Conservation (phyloP, 1,140 invertebrate species). For the Charaxes varanes region DNA sequence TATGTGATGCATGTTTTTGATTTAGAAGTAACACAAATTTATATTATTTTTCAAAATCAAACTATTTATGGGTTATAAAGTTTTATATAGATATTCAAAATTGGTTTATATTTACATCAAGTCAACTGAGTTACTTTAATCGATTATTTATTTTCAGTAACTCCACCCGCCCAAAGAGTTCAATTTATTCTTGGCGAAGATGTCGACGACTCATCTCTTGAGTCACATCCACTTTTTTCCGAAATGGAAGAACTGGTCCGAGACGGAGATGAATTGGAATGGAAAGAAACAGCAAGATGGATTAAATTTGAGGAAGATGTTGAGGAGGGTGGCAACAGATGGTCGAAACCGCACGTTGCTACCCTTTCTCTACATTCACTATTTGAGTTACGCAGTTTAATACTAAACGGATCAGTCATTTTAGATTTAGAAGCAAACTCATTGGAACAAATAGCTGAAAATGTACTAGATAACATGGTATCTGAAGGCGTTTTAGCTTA, state of each 20-base stretch:
- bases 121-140: too few relatives aligned
- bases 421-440: conserved; percentile 91
- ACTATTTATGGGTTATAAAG: too few relatives aligned
- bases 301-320: conserved; percentile 97
- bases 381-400: conserved; percentile 89
- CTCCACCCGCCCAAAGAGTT: conserved; percentile 91
- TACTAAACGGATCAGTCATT: conserved; percentile 93
- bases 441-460: conserved; percentile 91
- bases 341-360: conserved; percentile 96
- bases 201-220: conserved; percentile 87
- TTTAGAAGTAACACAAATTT: too few relatives aligned
- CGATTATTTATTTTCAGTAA: conserved; percentile 77
- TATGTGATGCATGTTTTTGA: conserved; percentile 3
- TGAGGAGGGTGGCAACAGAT: conserved; percentile 94
- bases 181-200: conserved; percentile 97
- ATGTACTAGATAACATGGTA: conserved; percentile 94
- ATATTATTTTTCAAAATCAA: too few relatives aligned
- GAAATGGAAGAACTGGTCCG: conserved; percentile 95
- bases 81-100: neutral
- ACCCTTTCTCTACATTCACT: conserved; percentile 93
- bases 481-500: conserved; percentile 83
- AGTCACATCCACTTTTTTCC: conserved; percentile 92
- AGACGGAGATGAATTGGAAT: conserved; percentile 92
- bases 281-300: conserved; percentile 98
- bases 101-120: too few relatives aligned